Conservation (phyloP, 2,797 vertebrate genomes). For the Gallinago solitaria region DNA sequence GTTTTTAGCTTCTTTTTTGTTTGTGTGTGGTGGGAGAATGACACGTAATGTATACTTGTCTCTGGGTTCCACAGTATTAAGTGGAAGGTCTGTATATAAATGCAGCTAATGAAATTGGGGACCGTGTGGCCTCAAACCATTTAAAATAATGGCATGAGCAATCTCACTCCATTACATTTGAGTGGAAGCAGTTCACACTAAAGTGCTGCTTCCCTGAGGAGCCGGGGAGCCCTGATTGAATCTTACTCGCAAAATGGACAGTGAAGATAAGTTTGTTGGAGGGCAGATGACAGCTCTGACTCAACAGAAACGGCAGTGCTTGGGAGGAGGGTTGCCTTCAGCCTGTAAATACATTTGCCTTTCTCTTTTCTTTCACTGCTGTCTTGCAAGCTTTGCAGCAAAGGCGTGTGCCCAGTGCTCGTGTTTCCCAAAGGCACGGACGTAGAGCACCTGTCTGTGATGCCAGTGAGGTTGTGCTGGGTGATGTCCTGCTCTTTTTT, state of each 20-base stretch:
- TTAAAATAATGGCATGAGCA: conserved; percentile 68
- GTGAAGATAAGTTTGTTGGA: not conserved
- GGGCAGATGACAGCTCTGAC: conserved; percentile 40
- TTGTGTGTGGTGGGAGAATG: not conserved
- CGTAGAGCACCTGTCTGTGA: fast-evolving
- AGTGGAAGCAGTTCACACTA: conserved; percentile 59
- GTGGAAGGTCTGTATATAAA: conserved; percentile 55
- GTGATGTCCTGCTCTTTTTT: not conserved
- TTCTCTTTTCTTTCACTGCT: not conserved
- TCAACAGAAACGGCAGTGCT: not conserved
- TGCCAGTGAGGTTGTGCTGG: not conserved
- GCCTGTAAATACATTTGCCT: not conserved
- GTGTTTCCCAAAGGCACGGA: not conserved
- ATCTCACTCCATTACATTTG: conserved; percentile 65
- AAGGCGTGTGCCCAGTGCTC: not conserved
- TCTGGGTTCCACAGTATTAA: not conserved
- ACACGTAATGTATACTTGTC: not conserved
- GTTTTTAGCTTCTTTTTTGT: not conserved
- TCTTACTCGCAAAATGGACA: conserved; percentile 47
- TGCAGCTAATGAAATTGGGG: conserved; percentile 70
- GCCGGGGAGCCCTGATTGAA: conserved; percentile 53
- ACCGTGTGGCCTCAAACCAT: conserved; percentile 61
- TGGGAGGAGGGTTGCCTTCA: not conserved
- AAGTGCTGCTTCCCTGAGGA: conserved; percentile 42
- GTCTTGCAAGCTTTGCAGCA: not conserved